Conservation (phyloP, 2,888 invertebrate genomes). For the Plagodis pulveraria region DNA sequence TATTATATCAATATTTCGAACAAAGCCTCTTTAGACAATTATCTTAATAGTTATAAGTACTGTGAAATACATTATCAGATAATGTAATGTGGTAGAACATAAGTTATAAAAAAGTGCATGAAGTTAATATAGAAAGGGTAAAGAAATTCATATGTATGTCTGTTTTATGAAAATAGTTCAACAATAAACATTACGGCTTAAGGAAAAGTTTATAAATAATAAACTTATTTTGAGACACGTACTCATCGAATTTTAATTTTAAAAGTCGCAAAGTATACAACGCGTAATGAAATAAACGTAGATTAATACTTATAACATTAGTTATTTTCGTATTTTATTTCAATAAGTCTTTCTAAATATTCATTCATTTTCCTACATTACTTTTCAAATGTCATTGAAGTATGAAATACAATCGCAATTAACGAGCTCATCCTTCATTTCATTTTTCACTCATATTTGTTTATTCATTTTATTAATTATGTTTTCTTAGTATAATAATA, state of each 20-base stretch:
- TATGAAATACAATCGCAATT: conserved; percentile 83
- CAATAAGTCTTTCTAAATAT: conserved; percentile 86
- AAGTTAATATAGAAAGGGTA: conserved; percentile 8
- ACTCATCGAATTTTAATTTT: conserved; percentile 4
- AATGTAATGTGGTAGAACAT: too few species aligned
- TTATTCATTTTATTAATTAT: conserved; percentile 84
- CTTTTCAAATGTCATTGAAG: conserved; percentile 82
- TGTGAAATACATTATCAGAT: too few species aligned
- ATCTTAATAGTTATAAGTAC: too few species aligned
- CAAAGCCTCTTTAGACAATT: too few species aligned
- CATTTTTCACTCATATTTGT: conserved; percentile 81
- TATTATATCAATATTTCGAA: too few species aligned
- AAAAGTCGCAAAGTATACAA: conserved; percentile 41
- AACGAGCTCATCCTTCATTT: conserved; percentile 79
- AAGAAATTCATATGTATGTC: background rate
- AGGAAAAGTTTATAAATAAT: background rate
- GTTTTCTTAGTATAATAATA: conserved; percentile 85
- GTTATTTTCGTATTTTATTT: conserved; percentile 82
- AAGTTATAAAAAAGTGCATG: conserved; percentile 15
- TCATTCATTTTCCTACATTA: conserved; percentile 82
- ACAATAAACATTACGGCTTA: conserved; percentile 8
- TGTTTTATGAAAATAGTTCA: conserved; percentile 13
- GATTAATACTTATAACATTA: conserved; percentile 79
- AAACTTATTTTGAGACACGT: conserved; percentile 1
- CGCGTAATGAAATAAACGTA: conserved; percentile 64